Evolutionary conservation across 2,113 vertebrate species (phyloP).

Genomic region (Entelurus aequoreus): DNA sequence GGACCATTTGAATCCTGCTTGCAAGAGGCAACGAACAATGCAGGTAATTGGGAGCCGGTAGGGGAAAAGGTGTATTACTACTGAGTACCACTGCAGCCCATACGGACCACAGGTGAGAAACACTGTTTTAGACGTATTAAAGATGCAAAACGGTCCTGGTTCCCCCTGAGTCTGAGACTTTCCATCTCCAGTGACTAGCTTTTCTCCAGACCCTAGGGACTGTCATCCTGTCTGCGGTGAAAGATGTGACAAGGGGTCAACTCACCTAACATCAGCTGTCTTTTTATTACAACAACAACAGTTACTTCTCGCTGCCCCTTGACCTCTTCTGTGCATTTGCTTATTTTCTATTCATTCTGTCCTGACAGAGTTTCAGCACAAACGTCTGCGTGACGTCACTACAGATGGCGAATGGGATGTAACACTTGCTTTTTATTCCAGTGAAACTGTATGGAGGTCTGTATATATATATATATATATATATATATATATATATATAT

Average conservation of each 20-base stretch:
- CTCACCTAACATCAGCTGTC: slow-evolving; percentile 3
- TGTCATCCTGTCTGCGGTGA: background rate
- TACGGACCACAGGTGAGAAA: too few relatives aligned
- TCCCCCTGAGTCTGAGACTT: background rate
- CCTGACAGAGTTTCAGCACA: background rate
- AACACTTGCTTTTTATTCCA: background rate
- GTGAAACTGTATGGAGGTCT: background rate
- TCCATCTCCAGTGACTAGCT: background rate
- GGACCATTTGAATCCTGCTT: too few relatives aligned
- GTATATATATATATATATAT: too few relatives aligned
- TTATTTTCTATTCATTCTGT: background rate
- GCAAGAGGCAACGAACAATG: too few relatives aligned
- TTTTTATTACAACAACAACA: background rate
- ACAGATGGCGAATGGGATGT: background rate
- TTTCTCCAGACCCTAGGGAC: background rate
- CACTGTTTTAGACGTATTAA: too few relatives aligned
- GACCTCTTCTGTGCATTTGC: background rate
- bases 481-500: too few relatives aligned
- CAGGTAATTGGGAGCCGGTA: too few relatives aligned
- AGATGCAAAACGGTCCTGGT: background rate
- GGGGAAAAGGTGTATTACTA: too few relatives aligned
- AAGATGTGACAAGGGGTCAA: background rate
- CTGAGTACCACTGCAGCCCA: too few relatives aligned
- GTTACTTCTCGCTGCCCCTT: background rate
- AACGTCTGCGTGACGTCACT: background rate